Base-by-base conservation (phyloP, 2,888 invertebrate species). In the Torymus tubicola region DNA sequence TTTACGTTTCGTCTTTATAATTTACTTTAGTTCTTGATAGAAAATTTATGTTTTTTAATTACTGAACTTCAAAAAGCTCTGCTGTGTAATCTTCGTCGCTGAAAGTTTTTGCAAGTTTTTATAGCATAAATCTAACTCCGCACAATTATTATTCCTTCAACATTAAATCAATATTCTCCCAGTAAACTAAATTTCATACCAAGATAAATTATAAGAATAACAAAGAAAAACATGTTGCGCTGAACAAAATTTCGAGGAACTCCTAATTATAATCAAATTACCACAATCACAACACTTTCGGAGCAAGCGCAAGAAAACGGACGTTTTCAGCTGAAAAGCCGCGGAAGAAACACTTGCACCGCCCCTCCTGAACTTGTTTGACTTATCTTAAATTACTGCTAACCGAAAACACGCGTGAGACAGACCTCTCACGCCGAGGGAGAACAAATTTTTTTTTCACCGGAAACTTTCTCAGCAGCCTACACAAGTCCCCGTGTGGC, bases 381-480 rank as follows among this genome's bases (percentile, higher is more conserved):
- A 70, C 69, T 80, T 80, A 76, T 80, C 80, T 80, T 76, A 67
- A 80, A 78, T 81, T 73, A 77, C 81, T 58, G 13, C 16, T 8
- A 61, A 60, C 18, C 21, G 11, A 72, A 70, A 68, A 73, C 73
- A 69, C 53, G 64, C 63, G 65, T 18, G 60, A 31, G 18, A 60
- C 16, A 18, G 50, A 64, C 50, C 42, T 60, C 72, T 52, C 57
- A n/a, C 77, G 21, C 50, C 21, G 11, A 53, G 52, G 10, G 42
- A 42, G 42, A 64, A 75, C 53, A 61, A 70, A 70, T 63, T 76
- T 77, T 72, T 73, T 61, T 81, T 18, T 53, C 31, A 31, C 55
- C 53, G 24, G 14, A 52, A 79, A 57, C 16, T 58, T 65, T 71
- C 58, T 67, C 53, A 58, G 53, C 14, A 18, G 24, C 55, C 21